These are phyloP conservation scores for Morelia viridis DNA, from an alignment of 2,797 vertebrate genomes.

Conservation along the genomic window DNA sequence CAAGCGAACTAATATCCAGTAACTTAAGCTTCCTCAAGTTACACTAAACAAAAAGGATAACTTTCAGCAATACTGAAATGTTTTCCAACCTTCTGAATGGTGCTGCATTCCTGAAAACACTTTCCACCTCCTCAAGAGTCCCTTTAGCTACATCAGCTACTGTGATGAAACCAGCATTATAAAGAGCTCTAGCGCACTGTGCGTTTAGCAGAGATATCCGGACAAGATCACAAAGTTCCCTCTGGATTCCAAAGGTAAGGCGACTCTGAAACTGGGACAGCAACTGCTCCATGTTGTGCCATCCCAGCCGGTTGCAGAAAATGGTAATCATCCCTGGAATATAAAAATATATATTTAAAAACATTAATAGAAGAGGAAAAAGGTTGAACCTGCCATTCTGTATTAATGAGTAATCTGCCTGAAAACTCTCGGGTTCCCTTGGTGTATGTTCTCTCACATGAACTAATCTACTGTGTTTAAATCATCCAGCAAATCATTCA, in stretches of 20 bases:
- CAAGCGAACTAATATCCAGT: neutral
- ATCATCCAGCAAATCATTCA: neutral
- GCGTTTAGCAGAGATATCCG: constrained; percentile 90
- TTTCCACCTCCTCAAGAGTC: constrained; percentile 78
- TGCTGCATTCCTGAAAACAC: constrained; percentile 84
- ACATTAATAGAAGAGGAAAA: neutral
- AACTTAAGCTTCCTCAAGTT: neutral
- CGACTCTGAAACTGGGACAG: constrained; percentile 95
- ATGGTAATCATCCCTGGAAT: constrained; percentile 92
- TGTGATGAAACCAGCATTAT: constrained; percentile 85
- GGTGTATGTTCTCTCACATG: neutral
- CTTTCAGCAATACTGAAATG: neutral
- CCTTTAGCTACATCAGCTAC: constrained; percentile 89
- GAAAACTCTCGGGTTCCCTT: neutral
- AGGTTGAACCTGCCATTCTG: neutral
- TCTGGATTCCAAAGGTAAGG: constrained; percentile 93
- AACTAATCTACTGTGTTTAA: neutral
- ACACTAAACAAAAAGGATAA: neutral
- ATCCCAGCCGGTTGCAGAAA: constrained; percentile 93
- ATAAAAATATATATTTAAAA: constrained; percentile 13
- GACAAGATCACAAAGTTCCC: constrained; percentile 93
- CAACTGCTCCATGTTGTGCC: constrained; percentile 94
- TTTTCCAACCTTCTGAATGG: constrained; percentile 91
- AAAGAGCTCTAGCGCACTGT: constrained; percentile 85
- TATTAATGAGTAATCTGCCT: neutral